Evolutionary conservation across 2,113 vertebrate species (phyloP).

Genomic region (Acrocephalus kingi): DNA sequence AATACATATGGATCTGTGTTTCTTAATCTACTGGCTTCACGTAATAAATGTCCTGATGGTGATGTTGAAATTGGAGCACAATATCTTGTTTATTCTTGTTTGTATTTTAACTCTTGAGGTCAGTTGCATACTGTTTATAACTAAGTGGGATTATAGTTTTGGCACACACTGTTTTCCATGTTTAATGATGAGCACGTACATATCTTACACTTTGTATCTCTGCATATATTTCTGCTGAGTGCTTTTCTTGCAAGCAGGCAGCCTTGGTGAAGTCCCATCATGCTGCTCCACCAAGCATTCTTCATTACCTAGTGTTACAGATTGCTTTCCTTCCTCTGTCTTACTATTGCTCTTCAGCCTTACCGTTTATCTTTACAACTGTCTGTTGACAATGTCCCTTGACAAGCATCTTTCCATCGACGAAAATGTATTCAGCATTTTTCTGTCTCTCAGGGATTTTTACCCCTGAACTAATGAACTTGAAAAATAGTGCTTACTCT

Average conservation of each 20-base stretch:
- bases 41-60: not conserved
- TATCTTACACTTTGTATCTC: not conserved
- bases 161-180: not conserved
- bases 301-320: not conserved
- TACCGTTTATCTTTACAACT: not conserved
- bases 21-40: not conserved
- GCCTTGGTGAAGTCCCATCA: not conserved
- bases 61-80: not conserved
- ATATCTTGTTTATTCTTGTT: not conserved
- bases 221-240: not conserved
- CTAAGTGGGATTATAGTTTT: not conserved
- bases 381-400: not conserved
- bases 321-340: not conserved
- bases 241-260: not conserved
- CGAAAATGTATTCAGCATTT: not conserved
- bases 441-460: conserved; percentile 36
- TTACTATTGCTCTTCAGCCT: not conserved
- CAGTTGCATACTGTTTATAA: not conserved
- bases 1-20: not conserved
- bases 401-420: not conserved
- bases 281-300: not conserved
- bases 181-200: not conserved
- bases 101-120: not conserved
- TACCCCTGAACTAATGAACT: conserved; percentile 52
- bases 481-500: conserved; percentile 24